Evolutionary conservation across 2,797 vertebrate genomes (phyloP).

Genomic region (Anabas testudineus): DNA sequence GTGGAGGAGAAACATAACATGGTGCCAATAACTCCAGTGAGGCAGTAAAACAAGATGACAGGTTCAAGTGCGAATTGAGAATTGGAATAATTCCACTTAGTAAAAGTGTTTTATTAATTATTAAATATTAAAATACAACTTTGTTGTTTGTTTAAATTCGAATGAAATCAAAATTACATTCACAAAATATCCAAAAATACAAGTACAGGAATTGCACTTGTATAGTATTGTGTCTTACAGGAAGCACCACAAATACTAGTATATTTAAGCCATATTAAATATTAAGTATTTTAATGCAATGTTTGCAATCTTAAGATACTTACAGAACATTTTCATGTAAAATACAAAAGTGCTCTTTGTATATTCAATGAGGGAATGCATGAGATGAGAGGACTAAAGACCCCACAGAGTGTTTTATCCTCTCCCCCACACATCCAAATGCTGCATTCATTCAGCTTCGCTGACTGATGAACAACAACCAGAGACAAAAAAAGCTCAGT

Average conservation of each 20-base stretch:
- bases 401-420: conserved; percentile 59
- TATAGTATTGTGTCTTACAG: no score
- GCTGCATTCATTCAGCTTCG: conserved; percentile 57
- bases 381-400: conserved; percentile 29
- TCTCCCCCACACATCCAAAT: conserved; percentile 45
- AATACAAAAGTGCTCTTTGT: conserved; percentile 36
- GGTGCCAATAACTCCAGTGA: background rate
- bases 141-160: no score
- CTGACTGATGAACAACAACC: conserved; percentile 48
- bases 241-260: background rate
- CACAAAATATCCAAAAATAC: background rate
- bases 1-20: background rate
- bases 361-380: conserved; percentile 28
- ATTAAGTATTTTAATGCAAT: no score
- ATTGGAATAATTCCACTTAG: background rate
- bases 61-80: background rate
- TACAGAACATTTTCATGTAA: background rate
- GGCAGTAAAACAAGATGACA: background rate
- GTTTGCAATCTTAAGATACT: no score
- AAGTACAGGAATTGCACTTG: background rate
- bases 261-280: no score
- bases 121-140: no score
- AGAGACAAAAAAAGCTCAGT: conserved; percentile 47
- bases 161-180: background rate
- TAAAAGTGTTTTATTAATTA: no score